Percentiles rank a stretch among this genome's conserved stretches.
phyloP scores from a whole-genome alignment of 2,113 vertebrate species.

The Notarius lentiginosus region DNA sequence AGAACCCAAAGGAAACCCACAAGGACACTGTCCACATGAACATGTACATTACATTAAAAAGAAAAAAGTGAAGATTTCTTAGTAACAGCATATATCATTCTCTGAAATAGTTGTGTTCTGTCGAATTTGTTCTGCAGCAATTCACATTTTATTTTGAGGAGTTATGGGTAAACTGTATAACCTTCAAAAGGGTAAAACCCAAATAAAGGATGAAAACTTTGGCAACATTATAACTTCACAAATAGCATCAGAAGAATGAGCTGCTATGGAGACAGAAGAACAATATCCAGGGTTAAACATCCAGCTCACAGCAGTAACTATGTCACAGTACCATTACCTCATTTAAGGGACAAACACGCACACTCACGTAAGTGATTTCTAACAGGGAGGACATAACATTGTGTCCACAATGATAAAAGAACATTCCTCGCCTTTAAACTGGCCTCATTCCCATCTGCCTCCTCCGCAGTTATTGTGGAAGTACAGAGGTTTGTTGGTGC shows the following conservation, averaged over 20 bases:
- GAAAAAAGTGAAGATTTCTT: background rate
- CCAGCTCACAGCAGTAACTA: slow-evolving; percentile 5
- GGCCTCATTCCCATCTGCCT: slow-evolving; percentile 47
- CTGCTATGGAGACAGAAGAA: background rate
- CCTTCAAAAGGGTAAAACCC: background rate
- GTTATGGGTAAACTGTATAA: background rate
- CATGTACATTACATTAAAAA: background rate
- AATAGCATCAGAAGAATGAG: background rate
- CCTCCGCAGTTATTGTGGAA: slow-evolving; percentile 66
- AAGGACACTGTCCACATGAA: background rate
- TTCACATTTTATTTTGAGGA: slow-evolving; percentile 14
- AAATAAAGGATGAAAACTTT: slow-evolving; percentile 15
- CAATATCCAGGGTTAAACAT: slow-evolving; percentile 26
- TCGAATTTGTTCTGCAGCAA: background rate
- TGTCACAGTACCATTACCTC: slow-evolving; percentile 35
- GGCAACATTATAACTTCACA: slow-evolving; percentile 7
- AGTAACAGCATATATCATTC: background rate
- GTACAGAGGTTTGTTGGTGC: slow-evolving; percentile 60
- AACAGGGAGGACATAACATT: slow-evolving; percentile 15
- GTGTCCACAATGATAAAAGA: slow-evolving; percentile 36
- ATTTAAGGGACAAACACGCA: slow-evolving; percentile 28
- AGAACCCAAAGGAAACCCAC: background rate
- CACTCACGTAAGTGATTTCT: slow-evolving; percentile 2
- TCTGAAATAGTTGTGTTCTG: background rate
- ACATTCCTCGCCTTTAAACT: slow-evolving; percentile 28